Evolutionary conservation across 2,797 vertebrate genomes (phyloP).

Genomic region (Rachycentron canadum): DNA sequence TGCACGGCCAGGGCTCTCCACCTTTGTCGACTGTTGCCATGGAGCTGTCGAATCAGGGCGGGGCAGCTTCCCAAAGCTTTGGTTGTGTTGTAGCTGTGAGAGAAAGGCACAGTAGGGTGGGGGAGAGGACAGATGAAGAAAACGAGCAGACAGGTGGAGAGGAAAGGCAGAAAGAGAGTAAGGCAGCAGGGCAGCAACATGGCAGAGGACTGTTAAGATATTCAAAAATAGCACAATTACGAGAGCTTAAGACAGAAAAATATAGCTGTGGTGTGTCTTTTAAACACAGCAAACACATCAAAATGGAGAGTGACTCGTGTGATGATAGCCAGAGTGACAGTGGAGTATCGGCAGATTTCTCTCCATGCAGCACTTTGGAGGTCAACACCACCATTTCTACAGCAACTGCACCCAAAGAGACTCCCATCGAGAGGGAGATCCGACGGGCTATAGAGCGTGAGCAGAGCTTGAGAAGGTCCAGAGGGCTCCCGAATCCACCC

Average conservation of each 20-base stretch:
- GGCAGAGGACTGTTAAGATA: conserved; percentile 17
- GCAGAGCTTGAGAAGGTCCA: conserved; percentile 89
- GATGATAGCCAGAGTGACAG: conserved; percentile 87
- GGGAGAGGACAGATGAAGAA: conserved; percentile 61
- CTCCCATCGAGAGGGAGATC: conserved; percentile 96
- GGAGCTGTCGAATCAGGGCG: conserved; percentile 76
- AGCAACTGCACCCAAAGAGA: conserved; percentile 80
- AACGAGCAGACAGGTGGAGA: conserved; percentile 60
- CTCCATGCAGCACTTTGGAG: conserved; percentile 75
- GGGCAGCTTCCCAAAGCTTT: conserved; percentile 60
- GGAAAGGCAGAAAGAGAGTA: conserved; percentile 56
- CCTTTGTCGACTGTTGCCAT: conserved; percentile 83
- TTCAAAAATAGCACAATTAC: conserved; percentile 32
- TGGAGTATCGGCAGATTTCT: conserved; percentile 84
- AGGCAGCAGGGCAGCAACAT: conserved; percentile 37
- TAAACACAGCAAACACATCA: conserved; percentile 36
- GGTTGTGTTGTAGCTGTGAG: conserved; percentile 63
- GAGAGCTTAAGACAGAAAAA: conserved; percentile 22
- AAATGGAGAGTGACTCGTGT: conserved; percentile 80
- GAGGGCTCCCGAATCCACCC: conserved; percentile 84
- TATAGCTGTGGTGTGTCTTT: conserved; percentile 15
- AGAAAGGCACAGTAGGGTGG: conserved; percentile 68
- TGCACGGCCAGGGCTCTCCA: conserved; percentile 75
- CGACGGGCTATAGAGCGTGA: conserved; percentile 89
- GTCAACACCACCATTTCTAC: conserved; percentile 18